These are phyloP conservation scores for Melopsittacus undulatus DNA, from an alignment of 2,797 vertebrate species.

Conservation along the genomic window DNA sequence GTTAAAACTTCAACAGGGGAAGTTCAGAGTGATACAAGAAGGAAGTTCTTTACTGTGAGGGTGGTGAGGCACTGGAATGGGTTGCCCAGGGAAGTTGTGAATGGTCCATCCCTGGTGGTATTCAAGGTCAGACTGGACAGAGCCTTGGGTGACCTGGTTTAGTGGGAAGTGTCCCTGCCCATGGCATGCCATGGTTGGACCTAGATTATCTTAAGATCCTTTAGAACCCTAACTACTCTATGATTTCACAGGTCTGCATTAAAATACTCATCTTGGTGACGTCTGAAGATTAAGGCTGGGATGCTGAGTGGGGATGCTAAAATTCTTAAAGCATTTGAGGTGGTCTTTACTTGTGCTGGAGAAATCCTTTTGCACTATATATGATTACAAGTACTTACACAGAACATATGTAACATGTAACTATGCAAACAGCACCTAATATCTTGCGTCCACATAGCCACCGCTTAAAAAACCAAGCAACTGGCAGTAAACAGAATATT, in stretches of 20 bases:
- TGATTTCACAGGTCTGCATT: neutral
- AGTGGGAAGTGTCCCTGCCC: too few relatives aligned
- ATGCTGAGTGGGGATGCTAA: neutral
- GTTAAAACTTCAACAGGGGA: too few relatives aligned
- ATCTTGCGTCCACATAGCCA: neutral
- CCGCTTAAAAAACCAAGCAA: neutral
- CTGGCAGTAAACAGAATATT: neutral
- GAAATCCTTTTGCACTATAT: neutral
- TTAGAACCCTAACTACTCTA: too few relatives aligned
- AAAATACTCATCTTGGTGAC: neutral
- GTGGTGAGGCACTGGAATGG: too few relatives aligned
- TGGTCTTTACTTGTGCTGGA: neutral
- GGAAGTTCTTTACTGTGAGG: too few relatives aligned
- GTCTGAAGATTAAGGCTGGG: neutral
- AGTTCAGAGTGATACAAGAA: too few relatives aligned
- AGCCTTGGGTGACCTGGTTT: too few relatives aligned
- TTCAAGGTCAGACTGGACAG: too few relatives aligned
- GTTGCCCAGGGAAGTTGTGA: too few relatives aligned
- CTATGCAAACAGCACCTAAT: neutral
- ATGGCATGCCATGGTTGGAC: too few relatives aligned
- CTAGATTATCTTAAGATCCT: too few relatives aligned
- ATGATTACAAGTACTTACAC: neutral
- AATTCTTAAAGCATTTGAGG: neutral
- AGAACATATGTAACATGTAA: neutral
- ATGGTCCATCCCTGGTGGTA: too few relatives aligned